Evolutionary conservation across 2,113 vertebrate species (phyloP).

Genomic region (Marcusenius ussheri): DNA sequence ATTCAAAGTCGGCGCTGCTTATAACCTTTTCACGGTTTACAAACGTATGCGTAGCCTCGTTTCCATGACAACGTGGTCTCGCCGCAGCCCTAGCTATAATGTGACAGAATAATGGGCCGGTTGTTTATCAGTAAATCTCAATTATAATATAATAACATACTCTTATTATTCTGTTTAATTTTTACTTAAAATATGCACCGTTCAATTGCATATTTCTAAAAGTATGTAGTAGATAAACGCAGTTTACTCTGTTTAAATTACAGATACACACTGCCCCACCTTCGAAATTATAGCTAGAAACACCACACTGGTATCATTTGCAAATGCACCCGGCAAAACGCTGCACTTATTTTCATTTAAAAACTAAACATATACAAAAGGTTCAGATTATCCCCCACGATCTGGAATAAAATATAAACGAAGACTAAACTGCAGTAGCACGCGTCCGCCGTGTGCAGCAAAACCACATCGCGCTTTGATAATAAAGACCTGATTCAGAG

Average conservation of each 20-base stretch:
- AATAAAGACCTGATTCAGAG: slow-evolving; percentile 45
- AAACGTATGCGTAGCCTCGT: slow-evolving; percentile 48
- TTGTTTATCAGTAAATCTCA: not conserved
- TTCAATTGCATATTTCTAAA: not conserved
- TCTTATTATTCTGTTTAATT: not conserved
- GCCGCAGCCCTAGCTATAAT: slow-evolving; percentile 25
- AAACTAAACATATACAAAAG: not conserved
- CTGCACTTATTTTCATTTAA: not conserved
- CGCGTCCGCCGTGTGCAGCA: not conserved
- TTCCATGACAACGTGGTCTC: slow-evolving; percentile 54
- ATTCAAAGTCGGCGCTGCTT: not conserved
- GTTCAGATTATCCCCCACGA: not conserved
- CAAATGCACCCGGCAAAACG: not conserved
- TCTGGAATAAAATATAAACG: slow-evolving; percentile 2
- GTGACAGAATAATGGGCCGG: slow-evolving; percentile 5
- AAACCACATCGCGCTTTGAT: slow-evolving; percentile 35
- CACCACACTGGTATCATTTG: not conserved
- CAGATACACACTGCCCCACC: slow-evolving; percentile 13
- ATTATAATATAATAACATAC: not conserved
- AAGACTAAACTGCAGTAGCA: not conserved
- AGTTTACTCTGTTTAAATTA: not conserved
- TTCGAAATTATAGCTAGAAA: not conserved
- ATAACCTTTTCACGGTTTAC: not conserved
- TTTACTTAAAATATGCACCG: not conserved
- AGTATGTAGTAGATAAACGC: not conserved